These are phyloP conservation scores for Propithecus perrieri DNA, from an alignment of 2,797 vertebrate species.

Conservation along the genomic window DNA sequence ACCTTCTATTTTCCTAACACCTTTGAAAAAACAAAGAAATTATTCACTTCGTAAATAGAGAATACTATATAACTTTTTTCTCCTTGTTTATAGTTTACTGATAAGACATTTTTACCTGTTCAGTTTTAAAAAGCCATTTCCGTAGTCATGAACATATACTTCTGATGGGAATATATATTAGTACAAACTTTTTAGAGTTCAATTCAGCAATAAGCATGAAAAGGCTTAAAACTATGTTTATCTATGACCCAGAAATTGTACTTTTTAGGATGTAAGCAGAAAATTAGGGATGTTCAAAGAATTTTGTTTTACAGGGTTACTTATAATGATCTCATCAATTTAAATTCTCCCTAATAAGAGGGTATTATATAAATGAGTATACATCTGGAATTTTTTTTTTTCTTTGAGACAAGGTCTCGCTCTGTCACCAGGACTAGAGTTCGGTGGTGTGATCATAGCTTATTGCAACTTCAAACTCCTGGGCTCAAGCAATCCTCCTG, in stretches of 20 bases:
- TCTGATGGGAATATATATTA: neutral
- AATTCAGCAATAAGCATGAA: neutral
- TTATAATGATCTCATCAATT: neutral
- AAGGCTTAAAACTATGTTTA: neutral
- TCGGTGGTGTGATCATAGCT: neutral
- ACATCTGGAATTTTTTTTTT: neutral
- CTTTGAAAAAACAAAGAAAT: slow-evolving; percentile 9
- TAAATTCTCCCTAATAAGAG: neutral
- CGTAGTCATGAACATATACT: neutral
- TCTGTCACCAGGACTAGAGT: neutral
- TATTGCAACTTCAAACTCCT: neutral
- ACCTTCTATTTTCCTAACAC: neutral
- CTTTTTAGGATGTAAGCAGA: neutral
- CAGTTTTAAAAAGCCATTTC: neutral
- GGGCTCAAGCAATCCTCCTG: neutral
- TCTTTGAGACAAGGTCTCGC: neutral
- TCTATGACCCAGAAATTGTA: neutral
- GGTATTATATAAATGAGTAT: neutral
- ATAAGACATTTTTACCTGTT: neutral
- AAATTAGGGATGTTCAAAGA: neutral
- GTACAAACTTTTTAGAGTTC: slow-evolving; percentile 5
- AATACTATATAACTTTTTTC: neutral
- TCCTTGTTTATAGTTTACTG: neutral
- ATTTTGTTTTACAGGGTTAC: slow-evolving; percentile 25
- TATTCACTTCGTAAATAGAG: neutral